Evolutionary conservation across 23 tunicate species (phyloP).

Genomic region (Trididemnum clinides): DNA sequence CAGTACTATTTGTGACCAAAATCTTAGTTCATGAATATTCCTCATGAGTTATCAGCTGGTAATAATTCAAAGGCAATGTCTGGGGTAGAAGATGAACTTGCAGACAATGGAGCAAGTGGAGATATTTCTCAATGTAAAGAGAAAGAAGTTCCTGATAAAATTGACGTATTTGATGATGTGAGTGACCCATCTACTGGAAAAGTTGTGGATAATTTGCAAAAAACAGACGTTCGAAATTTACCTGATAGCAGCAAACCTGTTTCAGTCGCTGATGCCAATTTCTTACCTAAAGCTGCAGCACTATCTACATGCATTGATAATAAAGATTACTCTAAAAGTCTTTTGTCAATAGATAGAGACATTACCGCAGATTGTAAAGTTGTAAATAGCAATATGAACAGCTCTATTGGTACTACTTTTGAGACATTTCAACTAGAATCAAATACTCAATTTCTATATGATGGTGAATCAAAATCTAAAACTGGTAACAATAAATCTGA

Average conservation of each 20-base stretch:
- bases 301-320: no score
- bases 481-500: no score
- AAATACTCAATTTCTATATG: no score
- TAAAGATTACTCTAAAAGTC: no score
- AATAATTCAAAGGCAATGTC: neutral
- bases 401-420: no score
- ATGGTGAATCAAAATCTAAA: no score
- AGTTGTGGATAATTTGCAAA: neutral
- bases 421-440: no score
- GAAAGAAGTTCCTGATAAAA: neutral
- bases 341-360: no score
- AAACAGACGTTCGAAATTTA: neutral
- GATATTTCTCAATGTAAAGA: neutral
- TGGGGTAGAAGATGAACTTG: neutral
- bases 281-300: neutral
- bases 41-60: neutral
- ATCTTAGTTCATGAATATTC: neutral
- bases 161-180: neutral
- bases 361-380: no score
- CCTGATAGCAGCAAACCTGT: no score
- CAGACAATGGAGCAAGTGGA: neutral
- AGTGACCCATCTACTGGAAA: neutral
- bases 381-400: no score
- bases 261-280: neutral
- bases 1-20: no score